Evolutionary conservation across 2,797 vertebrate genomes (phyloP).

Genomic region (Cuniculus paca): DNA sequence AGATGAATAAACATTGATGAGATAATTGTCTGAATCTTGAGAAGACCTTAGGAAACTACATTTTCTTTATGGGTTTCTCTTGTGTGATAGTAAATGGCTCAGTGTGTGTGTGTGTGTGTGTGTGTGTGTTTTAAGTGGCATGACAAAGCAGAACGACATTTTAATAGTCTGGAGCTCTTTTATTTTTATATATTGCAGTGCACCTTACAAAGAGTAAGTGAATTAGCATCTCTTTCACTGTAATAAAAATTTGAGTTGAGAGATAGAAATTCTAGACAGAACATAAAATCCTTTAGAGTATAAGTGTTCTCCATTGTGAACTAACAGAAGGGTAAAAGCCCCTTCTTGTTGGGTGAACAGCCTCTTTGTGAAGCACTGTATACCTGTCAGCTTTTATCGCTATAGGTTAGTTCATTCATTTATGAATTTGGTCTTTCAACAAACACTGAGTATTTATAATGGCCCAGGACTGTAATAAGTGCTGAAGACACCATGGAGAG

Average conservation of each 20-base stretch:
- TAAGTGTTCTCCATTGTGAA: slow-evolving; percentile 8
- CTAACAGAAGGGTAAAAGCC: background rate
- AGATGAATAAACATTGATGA: slow-evolving; percentile 28
- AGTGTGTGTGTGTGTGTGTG: background rate
- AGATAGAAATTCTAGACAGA: background rate
- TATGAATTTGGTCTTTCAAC: background rate
- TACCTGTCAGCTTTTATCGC: background rate
- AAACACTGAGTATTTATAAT: background rate
- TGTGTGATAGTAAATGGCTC: background rate
- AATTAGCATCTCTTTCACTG: slow-evolving; percentile 13
- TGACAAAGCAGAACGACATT: slow-evolving; percentile 5
- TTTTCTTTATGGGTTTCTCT: background rate
- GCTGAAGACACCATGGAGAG: background rate
- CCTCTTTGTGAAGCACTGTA: background rate
- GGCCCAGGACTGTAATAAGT: background rate
- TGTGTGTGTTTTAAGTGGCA: background rate
- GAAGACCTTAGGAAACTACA: background rate
- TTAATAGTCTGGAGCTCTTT: background rate
- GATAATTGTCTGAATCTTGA: background rate
- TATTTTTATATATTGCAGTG: slow-evolving; percentile 20
- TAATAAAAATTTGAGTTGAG: background rate
- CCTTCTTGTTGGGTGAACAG: background rate
- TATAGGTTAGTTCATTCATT: background rate
- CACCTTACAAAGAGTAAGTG: background rate
- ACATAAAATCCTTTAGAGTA: background rate